A percentile compares a stretch with the other conserved stretches of the same genome.
phyloP scores from a whole-genome alignment of 2,888 invertebrate genomes.

The Antheraea assamensis region DNA sequence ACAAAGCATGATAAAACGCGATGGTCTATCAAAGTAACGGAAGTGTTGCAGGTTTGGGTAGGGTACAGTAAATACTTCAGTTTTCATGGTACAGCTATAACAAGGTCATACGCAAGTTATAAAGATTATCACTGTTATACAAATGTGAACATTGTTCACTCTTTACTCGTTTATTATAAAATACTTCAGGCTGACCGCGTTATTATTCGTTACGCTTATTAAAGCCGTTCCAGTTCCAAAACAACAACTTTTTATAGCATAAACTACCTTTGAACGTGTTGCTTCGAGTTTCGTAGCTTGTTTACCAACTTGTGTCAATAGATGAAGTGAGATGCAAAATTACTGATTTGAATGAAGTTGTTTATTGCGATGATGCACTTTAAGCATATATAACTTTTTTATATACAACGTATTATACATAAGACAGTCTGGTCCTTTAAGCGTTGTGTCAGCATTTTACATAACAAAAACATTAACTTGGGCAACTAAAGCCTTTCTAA shows the following conservation, averaged over 20 bases:
- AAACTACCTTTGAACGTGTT: neutral
- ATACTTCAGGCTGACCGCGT: neutral
- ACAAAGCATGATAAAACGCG: slow-evolving; percentile 24
- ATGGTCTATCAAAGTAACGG: slow-evolving; percentile 21
- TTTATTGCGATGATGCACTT: neutral
- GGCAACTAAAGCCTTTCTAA: too few species aligned
- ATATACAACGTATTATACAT: too few species aligned
- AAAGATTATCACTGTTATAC: slow-evolving; percentile 71
- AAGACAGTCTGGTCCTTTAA: too few species aligned
- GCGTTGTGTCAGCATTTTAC: too few species aligned
- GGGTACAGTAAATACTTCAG: slow-evolving; percentile 32
- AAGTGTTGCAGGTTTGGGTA: slow-evolving; percentile 20
- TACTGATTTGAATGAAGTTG: neutral
- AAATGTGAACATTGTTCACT: slow-evolving; percentile 58
- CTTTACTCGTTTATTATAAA: slow-evolving; percentile 11
- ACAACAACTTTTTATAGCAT: neutral
- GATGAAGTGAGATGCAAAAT: neutral
- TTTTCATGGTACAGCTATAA: slow-evolving; percentile 44
- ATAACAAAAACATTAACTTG: too few species aligned
- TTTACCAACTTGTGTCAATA: neutral
- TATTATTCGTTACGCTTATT: neutral
- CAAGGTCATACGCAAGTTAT: slow-evolving; percentile 61
- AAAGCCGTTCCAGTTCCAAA: neutral
- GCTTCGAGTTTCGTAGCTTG: neutral
- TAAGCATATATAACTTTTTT: neutral